These are phyloP conservation scores for Sebastes minor DNA, from an alignment of 2,797 vertebrate species.

Conservation along the genomic window DNA sequence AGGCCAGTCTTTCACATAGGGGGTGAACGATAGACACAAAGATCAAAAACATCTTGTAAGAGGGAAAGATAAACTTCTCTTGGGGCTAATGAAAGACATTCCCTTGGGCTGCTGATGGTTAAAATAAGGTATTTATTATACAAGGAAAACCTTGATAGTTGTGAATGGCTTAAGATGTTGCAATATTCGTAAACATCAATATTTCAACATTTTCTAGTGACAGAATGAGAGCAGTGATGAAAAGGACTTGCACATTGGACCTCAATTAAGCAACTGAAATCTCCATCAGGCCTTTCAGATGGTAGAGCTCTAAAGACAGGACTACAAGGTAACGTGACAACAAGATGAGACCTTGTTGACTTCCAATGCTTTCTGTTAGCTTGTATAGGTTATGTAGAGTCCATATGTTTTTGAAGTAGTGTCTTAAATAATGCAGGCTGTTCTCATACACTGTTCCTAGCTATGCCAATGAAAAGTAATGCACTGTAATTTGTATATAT, in stretches of 20 bases:
- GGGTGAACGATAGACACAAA: constrained; percentile 6
- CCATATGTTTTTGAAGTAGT: not conserved
- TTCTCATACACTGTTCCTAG: not conserved
- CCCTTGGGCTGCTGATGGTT: constrained; percentile 10
- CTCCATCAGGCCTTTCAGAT: not conserved
- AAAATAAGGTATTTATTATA: constrained; percentile 36
- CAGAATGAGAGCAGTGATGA: constrained; percentile 46
- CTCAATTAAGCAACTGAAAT: constrained; percentile 23
- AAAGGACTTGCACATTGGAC: constrained; percentile 2
- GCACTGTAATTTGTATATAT: not conserved
- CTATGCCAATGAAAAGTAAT: not conserved
- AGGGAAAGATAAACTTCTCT: constrained; percentile 3
- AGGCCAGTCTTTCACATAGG: constrained; percentile 34
- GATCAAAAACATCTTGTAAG: not conserved
- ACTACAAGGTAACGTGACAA: not conserved
- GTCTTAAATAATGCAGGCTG: not conserved
- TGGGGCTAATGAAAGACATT: constrained; percentile 33
- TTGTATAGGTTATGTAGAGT: not conserved
- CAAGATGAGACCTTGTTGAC: not conserved
- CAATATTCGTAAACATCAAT: constrained; percentile 20
- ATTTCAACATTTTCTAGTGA: constrained; percentile 28
- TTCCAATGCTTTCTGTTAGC: not conserved
- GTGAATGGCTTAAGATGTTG: constrained; percentile 24
- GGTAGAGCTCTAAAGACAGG: not conserved
- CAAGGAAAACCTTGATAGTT: constrained; percentile 42